A percentile compares a stretch with the other conserved stretches of the same genome.
Conservation (phyloP, 2,797 vertebrate species). For the Carcharodon carcharias region DNA sequence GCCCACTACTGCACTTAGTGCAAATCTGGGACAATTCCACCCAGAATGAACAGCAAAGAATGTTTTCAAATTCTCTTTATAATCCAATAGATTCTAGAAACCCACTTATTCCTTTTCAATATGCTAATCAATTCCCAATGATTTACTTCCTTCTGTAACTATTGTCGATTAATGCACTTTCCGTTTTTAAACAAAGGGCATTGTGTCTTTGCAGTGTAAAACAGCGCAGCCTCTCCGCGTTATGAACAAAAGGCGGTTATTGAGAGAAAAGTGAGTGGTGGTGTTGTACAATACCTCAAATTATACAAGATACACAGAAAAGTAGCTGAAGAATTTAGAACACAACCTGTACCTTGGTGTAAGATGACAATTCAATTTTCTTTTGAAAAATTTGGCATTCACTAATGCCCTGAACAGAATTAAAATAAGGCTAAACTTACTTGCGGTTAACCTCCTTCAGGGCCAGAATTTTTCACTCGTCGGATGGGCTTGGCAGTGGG, state of each 20-base stretch:
- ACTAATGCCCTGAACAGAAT: neutral
- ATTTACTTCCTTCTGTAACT: neutral
- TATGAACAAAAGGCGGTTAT: neutral
- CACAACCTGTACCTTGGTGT: neutral
- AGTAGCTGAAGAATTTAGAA: neutral
- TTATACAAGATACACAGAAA: neutral
- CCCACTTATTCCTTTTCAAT: neutral
- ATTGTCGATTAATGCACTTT: neutral
- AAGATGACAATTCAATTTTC: neutral
- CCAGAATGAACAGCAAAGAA: neutral
- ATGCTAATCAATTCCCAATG: neutral
- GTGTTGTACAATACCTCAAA: neutral
- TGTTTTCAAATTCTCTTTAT: neutral
- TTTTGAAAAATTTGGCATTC: neutral
- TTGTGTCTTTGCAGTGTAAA: neutral
- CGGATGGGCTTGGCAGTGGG: too few relatives aligned
- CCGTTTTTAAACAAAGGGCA: neutral
- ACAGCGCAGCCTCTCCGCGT: neutral
- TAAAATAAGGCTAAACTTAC: neutral
- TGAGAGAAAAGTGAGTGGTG: neutral
- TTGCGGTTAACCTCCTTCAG: neutral
- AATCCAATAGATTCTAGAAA: neutral
- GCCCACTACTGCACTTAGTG: too few relatives aligned
- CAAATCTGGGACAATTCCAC: too few relatives aligned
- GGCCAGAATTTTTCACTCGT: too few relatives aligned